Evolutionary conservation across 1,140 invertebrate genomes (phyloP).

Genomic region (Drosophila novamexicana): DNA sequence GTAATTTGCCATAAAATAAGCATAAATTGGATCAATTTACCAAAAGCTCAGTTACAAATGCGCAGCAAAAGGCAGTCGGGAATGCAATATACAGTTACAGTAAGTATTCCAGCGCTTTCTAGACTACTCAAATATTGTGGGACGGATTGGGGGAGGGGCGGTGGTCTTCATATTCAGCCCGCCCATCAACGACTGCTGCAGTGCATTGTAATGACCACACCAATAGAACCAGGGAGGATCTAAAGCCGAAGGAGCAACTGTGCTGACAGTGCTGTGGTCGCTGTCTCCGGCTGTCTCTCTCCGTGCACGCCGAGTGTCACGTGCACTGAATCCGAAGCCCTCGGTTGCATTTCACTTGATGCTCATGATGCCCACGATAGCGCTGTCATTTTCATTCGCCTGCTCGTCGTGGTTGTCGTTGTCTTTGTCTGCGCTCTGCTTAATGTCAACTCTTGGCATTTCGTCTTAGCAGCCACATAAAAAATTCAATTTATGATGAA

Average conservation of each 20-base stretch:
- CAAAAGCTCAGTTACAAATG: constrained; percentile 74
- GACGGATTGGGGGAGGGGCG: neutral
- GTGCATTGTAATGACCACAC: constrained; percentile 68
- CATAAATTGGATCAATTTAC: constrained; percentile 82
- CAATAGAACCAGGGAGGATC: constrained; percentile 15
- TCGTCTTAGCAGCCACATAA: constrained; percentile 69
- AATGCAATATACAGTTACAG: constrained; percentile 41
- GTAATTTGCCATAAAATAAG: constrained; percentile 82
- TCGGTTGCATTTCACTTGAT: constrained; percentile 71
- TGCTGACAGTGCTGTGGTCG: constrained; percentile 66
- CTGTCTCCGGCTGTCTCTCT: constrained; percentile 25
- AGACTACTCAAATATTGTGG: constrained; percentile 10
- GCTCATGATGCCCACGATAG: constrained; percentile 33
- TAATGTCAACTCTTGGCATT: constrained; percentile 79
- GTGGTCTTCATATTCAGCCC: constrained; percentile 6
- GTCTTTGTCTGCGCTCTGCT: constrained; percentile 53
- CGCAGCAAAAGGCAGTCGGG: constrained; percentile 48
- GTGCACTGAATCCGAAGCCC: constrained; percentile 68
- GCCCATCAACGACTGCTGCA: constrained; percentile 41
- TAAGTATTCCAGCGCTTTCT: constrained; percentile 41
- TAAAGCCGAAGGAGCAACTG: constrained; percentile 18
- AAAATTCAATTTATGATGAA: constrained; percentile 80
- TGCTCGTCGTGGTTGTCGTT: constrained; percentile 4
- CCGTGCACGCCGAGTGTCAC: constrained; percentile 40
- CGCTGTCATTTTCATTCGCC: constrained; percentile 38